Base-by-base conservation (phyloP, 2,888 invertebrate genomes). In the Brachypalpus laphriformis region DNA sequence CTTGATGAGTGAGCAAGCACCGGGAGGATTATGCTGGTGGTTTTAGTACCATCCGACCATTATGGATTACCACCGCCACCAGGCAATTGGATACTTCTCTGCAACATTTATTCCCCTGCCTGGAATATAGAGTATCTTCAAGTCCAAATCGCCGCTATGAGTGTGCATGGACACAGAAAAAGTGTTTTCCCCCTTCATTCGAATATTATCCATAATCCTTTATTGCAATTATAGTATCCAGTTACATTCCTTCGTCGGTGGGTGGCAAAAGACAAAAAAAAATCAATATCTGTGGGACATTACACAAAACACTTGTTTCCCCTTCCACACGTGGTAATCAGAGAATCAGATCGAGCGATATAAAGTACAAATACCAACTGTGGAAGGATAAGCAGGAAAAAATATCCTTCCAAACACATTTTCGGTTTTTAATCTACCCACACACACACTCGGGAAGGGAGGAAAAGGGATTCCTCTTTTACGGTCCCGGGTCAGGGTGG, bases 151-250 rank as follows among this genome's bases (percentile, higher is more conserved):
- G 51, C 37, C 28, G 14, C 1, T 37, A 31, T 65, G 75, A 56
- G 56, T 59, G 51, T 34, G 47, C 49, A 18, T 76, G 20, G 70
- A 34, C 18, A 47, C 34, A 42, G 6, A 14, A 40, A 6, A 40
- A 40, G 9, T 56, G 59, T 37, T 49, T 34, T 18, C 51, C 37
- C 25, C 25, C 25, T 25, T 25, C n/a, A n/a, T 42, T 42, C 42
- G 49, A 78, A 78, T 56, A 65, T 65, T 76, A 61, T 45, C 56
- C 75, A 66, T 72, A 85, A 85, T 80, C 85, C 80, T 71, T 80
- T 81, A 80, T 81, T 76, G 81, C 85, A 85, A 85, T 85, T 85
- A 81, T 81, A 66, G 80, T 71, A 81, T 80, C 80, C 76, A 70
- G 63, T 85, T 85, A 76, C 85, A 66, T 63, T 54, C 68, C 74